Base-by-base conservation (phyloP, 2,113 vertebrate genomes). In the Macquaria australasica region DNA sequence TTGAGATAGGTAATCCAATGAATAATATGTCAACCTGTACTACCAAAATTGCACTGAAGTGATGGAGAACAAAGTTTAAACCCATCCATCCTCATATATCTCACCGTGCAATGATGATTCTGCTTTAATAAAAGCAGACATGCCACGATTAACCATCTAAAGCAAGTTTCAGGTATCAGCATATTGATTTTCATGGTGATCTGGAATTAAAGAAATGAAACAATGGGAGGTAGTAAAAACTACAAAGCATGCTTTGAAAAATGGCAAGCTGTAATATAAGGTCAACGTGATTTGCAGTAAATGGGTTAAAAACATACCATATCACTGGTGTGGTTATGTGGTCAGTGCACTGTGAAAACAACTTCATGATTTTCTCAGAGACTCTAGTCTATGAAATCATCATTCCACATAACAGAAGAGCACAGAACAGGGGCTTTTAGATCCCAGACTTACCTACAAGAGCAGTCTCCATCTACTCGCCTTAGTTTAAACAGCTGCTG, bases 311-410 rank as follows among this genome's bases (percentile, higher is more conserved):
- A 73, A 21, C 51, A 55, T 9, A 8, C 1, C 2, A 12, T 6
- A 41, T 11, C 18, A 48, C 9, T 51, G 41, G 14, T 62, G 55
- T 23, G 21, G n/a, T 51, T 74, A 1, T 91, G 84, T 93, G 86
- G 92, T 91, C 91, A 93, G 92, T 82, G 81, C 82, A 85, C 82
- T 87, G 86, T 88, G 82, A 90, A 90, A 39, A 87, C 18, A 79
- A 1, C 89, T 83, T 88, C 90, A 91, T 80, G 66, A 3, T 72
- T 83, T 81, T 59, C 0, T 93, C 89, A 92, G 92, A 92, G 90
- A 92, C 92, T 93, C 89, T 91, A 89, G 90, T 93, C 90, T 83
- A 77, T 28, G 23, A 64, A 79, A 73, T 92, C 89, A 93, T 92
- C 89, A 92, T 87, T 18, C 90, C 91, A 93, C 90, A 84, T 70